These are phyloP conservation scores for Creontiades dilutus DNA, from an alignment of 2,888 invertebrate species.

Conservation along the genomic window DNA sequence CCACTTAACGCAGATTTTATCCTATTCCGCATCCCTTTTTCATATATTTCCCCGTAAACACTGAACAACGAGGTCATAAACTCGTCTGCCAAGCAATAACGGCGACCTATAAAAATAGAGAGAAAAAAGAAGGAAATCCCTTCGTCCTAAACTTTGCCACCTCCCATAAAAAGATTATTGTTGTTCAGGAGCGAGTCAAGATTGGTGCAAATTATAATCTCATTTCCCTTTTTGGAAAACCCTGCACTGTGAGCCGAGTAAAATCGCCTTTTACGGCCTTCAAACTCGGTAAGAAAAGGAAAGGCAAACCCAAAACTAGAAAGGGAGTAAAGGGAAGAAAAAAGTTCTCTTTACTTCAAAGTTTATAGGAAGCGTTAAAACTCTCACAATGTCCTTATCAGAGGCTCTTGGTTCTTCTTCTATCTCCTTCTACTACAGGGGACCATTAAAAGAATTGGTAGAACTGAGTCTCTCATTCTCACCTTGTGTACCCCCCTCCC, in stretches of 20 bases:
- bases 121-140: neutral
- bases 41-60: neutral
- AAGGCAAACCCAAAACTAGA: constrained; percentile 21
- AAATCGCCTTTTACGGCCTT: constrained; percentile 21
- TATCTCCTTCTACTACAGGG: neutral
- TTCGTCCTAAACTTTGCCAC: constrained; percentile 7
- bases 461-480: constrained; percentile 34
- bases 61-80: neutral
- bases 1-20: too few relatives aligned
- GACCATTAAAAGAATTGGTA: constrained; percentile 57
- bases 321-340: constrained; percentile 13
- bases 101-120: neutral
- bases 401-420: constrained; percentile 1
- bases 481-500: neutral
- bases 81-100: neutral
- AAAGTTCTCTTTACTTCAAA: constrained; percentile 34
- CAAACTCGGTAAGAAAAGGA: neutral
- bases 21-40: neutral
- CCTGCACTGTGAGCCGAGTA: neutral
- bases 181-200: neutral
- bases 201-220: constrained; percentile 39
- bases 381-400: constrained; percentile 57
- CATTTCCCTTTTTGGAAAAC: neutral
- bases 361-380: constrained; percentile 60
- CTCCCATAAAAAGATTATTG: constrained; percentile 35